phyloP scores from a whole-genome alignment of 2,888 invertebrate genomes.

The Fissipunctia ypsillon region DNA sequence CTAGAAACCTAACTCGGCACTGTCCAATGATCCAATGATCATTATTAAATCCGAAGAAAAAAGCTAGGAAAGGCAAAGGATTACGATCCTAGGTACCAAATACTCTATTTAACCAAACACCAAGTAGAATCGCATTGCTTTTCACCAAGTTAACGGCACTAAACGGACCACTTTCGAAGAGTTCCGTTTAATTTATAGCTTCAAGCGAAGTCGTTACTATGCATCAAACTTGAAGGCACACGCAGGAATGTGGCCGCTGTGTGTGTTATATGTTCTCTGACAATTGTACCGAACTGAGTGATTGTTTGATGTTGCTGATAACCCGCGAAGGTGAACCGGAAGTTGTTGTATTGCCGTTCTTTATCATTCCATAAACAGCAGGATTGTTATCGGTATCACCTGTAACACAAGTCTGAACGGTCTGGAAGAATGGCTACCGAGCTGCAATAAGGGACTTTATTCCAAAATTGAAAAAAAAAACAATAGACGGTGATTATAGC shows the following conservation, averaged over 20 bases:
- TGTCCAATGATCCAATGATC: not conserved
- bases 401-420: constrained; percentile 1
- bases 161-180: constrained; percentile 50
- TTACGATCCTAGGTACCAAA: constrained; percentile 2
- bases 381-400: not conserved
- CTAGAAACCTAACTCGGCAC: not conserved
- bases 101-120: constrained; percentile 23
- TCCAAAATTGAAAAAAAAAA: not conserved
- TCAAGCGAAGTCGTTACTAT: constrained; percentile 55
- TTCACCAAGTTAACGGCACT: constrained; percentile 50
- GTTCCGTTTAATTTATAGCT: constrained; percentile 51
- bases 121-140: constrained; percentile 32
- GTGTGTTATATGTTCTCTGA: constrained; percentile 53
- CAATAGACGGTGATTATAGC: not conserved
- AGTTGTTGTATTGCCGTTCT: not conserved
- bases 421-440: not conserved
- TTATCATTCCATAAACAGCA: not conserved
- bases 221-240: constrained; percentile 57
- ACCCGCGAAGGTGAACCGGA: constrained; percentile 24
- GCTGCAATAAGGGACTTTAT: not conserved
- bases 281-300: constrained; percentile 35
- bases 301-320: constrained; percentile 47
- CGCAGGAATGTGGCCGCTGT: constrained; percentile 51
- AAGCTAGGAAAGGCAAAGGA: not conserved
- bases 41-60: not conserved